A percentile compares a stretch with the other conserved stretches of the same genome.
phyloP scores from a whole-genome alignment of 2,888 invertebrate genomes.

The Polietes domitor region DNA sequence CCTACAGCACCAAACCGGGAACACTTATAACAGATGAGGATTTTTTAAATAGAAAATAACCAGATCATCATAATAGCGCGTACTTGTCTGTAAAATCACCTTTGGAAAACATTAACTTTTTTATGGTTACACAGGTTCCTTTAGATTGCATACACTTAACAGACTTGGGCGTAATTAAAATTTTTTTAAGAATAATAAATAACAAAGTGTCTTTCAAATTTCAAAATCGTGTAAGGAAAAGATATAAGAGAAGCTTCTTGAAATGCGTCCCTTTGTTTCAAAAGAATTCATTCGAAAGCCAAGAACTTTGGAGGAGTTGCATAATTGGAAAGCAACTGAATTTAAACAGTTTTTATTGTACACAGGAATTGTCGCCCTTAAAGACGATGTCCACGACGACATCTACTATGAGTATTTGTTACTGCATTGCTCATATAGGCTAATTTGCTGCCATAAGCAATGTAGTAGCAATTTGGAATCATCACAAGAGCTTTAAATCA shows the following conservation, averaged over 20 bases:
- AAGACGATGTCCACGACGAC: slow-evolving; percentile 39
- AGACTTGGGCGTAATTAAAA: slow-evolving; percentile 38
- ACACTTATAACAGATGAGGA: slow-evolving; percentile 37
- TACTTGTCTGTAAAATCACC: slow-evolving; percentile 39
- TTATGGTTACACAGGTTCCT: slow-evolving; percentile 44
- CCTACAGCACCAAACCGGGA: slow-evolving; percentile 38
- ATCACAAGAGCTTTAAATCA: slow-evolving; percentile 58
- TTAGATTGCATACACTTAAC: slow-evolving; percentile 56
- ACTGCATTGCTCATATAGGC: slow-evolving; percentile 50
- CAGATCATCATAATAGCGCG: slow-evolving; percentile 35
- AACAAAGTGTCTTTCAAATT: slow-evolving; percentile 19
- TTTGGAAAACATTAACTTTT: slow-evolving; percentile 34
- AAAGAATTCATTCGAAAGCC: slow-evolving; percentile 55
- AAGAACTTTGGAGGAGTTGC: slow-evolving; percentile 45
- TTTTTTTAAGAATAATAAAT: slow-evolving; percentile 21
- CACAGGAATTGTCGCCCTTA: slow-evolving; percentile 43
- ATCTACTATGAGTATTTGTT: slow-evolving; percentile 45
- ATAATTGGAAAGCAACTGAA: slow-evolving; percentile 62
- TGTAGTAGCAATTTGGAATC: slow-evolving; percentile 47
- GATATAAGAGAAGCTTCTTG: slow-evolving; percentile 38
- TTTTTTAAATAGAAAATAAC: slow-evolving; percentile 47
- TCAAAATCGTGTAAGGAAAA: slow-evolving; percentile 20
- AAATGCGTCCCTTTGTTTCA: slow-evolving; percentile 37
- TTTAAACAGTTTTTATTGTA: slow-evolving; percentile 60
- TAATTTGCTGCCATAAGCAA: slow-evolving; percentile 44